These are phyloP conservation scores for Zootermopsis nevadensis DNA, from an alignment of 2,888 invertebrate genomes.

Conservation along the genomic window DNA sequence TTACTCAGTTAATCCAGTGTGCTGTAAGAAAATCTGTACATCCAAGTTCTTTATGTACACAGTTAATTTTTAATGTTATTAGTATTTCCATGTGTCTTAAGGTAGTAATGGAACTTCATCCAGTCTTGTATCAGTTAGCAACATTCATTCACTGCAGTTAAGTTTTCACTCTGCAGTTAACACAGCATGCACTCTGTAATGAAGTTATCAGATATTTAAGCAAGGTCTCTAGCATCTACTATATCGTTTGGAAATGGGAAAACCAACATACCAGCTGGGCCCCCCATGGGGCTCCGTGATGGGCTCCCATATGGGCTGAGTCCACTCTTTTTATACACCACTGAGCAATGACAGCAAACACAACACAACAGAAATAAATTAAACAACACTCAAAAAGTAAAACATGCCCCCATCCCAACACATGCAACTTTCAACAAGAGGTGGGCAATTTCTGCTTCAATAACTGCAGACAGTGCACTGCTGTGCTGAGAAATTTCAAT, in stretches of 20 bases:
- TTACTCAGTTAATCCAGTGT: no score
- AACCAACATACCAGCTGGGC: constrained; percentile 63
- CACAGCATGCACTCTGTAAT: neutral
- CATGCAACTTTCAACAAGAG: neutral
- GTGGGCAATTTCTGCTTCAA: neutral
- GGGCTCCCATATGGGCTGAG: constrained; percentile 65
- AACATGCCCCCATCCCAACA: neutral
- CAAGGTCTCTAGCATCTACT: neutral
- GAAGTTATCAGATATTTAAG: neutral
- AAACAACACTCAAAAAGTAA: neutral
- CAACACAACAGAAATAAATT: constrained; percentile 14
- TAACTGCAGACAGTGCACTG: neutral
- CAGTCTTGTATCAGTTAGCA: no score
- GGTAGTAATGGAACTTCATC: no score
- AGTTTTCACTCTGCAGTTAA: no score
- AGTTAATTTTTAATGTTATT: no score
- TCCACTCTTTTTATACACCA: constrained; percentile 49
- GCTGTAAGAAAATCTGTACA: no score
- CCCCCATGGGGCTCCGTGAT: constrained; percentile 72
- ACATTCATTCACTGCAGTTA: no score
- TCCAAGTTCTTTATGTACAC: no score
- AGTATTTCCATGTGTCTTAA: no score
- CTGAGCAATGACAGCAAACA: constrained; percentile 41
- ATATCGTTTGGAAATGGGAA: neutral
- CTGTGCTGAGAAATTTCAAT: no score